Evolutionary conservation across 2,888 invertebrate species (phyloP).

Genomic region (Drosophila mimetica): DNA sequence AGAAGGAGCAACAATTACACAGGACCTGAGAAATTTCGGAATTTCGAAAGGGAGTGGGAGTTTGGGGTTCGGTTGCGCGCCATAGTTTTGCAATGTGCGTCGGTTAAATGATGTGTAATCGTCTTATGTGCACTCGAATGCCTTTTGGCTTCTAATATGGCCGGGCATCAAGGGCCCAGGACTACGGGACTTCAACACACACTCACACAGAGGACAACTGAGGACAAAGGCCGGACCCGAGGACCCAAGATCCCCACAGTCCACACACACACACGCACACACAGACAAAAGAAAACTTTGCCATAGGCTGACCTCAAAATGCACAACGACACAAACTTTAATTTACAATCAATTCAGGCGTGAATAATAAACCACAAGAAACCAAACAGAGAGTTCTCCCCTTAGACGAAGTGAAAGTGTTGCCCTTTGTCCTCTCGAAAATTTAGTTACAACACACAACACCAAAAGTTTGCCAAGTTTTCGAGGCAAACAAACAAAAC

Average conservation of each 20-base stretch:
- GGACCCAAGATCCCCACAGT: conserved; percentile 20
- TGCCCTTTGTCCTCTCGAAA: conserved; percentile 55
- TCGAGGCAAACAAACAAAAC: conserved; percentile 45
- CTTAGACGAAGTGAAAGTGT: conserved; percentile 81
- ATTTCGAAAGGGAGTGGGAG: conserved; percentile 7
- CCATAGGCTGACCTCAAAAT: conserved; percentile 82
- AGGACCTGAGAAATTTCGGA: neutral
- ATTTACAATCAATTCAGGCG: conserved; percentile 84
- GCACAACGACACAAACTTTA: conserved; percentile 79
- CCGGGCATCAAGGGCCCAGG: conserved; percentile 43
- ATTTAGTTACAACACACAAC: conserved; percentile 76
- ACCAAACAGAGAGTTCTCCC: conserved; percentile 66
- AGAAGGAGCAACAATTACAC: conserved; percentile 74
- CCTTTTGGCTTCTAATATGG: conserved; percentile 82
- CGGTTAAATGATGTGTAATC: conserved; percentile 84
- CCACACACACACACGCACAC: conserved; percentile 22
- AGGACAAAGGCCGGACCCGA: conserved; percentile 38
- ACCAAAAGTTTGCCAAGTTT: conserved; percentile 75
- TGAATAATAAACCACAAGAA: conserved; percentile 84
- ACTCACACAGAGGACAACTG: neutral
- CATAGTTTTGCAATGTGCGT: conserved; percentile 72
- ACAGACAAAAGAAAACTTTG: conserved; percentile 73
- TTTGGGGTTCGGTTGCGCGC: conserved; percentile 13
- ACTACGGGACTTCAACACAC: conserved; percentile 1
- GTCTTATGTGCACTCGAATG: conserved; percentile 83